These are phyloP conservation scores for Thryonomys swinderianus DNA, from an alignment of 2,113 vertebrate genomes.

Conservation along the genomic window DNA sequence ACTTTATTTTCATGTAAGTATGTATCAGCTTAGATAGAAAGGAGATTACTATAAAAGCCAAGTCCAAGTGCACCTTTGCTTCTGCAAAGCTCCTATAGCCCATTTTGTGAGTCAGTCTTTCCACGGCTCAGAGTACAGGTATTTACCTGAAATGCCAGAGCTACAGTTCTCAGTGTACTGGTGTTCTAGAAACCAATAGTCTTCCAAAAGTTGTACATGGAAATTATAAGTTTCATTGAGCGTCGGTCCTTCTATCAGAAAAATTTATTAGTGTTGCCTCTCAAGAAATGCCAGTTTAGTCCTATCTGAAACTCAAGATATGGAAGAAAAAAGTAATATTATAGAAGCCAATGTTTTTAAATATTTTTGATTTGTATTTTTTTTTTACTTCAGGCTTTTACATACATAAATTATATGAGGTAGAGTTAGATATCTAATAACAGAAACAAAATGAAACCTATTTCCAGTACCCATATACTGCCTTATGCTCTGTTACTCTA, in stretches of 20 bases:
- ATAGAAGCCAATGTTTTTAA: not conserved
- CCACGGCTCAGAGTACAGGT: not conserved
- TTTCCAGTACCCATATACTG: not conserved
- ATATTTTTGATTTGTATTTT: not conserved
- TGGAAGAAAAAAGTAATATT: not conserved
- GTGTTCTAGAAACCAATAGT: not conserved
- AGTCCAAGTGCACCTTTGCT: not conserved
- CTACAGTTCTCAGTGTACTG: not conserved
- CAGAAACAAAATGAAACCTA: not conserved
- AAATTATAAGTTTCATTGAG: not conserved
- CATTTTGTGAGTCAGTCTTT: not conserved
- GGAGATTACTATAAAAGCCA: not conserved
- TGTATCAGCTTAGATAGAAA: not conserved
- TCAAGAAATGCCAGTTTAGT: not conserved
- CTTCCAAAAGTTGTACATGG: not conserved
- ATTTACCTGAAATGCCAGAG: not conserved
- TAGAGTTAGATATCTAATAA: not conserved
- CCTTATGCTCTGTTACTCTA: not conserved
- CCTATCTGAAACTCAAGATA: not conserved
- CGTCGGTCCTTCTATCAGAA: not conserved
- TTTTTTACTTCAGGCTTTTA: slow-evolving; percentile 8
- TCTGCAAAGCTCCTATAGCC: not conserved
- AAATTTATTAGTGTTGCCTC: not conserved
- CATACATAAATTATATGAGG: not conserved
- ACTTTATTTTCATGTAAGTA: not conserved